Conservation (phyloP, 2,888 invertebrate species). For the Tetragonisca angustula region DNA sequence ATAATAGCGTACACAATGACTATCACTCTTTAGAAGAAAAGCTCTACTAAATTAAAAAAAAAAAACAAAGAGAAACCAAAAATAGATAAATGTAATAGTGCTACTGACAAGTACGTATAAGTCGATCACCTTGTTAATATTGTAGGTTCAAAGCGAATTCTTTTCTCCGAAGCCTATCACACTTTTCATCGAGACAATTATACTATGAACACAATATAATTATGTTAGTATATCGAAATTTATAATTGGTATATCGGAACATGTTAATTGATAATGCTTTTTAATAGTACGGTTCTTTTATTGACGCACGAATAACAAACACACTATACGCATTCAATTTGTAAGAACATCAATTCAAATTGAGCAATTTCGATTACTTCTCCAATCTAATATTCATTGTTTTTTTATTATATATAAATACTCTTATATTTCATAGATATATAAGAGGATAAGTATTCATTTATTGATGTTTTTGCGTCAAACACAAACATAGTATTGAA, state of each 20-base stretch:
- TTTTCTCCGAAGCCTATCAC: conserved; percentile 40
- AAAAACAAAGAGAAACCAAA: not conserved
- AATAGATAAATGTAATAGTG: conserved; percentile 9
- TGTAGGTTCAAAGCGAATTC: conserved; percentile 45
- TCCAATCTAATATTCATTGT: not conserved
- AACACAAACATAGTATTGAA: not conserved
- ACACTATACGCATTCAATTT: conserved; percentile 15
- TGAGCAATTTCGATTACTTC: not conserved
- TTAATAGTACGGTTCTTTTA: conserved; percentile 25
- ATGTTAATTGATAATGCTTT: conserved; percentile 42
- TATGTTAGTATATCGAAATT: no score
- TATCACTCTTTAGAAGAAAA: no score
- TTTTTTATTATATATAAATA: not conserved
- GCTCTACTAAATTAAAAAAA: not conserved
- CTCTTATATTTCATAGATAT: not conserved
- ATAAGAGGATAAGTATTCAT: not conserved
- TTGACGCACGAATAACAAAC: conserved; percentile 16
- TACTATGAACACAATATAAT: not conserved
- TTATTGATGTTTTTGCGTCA: not conserved
- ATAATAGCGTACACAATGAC: not conserved
- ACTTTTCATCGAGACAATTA: conserved; percentile 27
- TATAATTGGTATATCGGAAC: not conserved
- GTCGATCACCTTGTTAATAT: conserved; percentile 13
- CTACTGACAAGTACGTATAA: conserved; percentile 33
- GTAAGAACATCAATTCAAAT: not conserved